A percentile compares a stretch with the other conserved stretches of the same genome.
Evolutionary conservation across 2,888 invertebrate genomes (phyloP).

Genomic region (Apodemia duryi): DNA sequence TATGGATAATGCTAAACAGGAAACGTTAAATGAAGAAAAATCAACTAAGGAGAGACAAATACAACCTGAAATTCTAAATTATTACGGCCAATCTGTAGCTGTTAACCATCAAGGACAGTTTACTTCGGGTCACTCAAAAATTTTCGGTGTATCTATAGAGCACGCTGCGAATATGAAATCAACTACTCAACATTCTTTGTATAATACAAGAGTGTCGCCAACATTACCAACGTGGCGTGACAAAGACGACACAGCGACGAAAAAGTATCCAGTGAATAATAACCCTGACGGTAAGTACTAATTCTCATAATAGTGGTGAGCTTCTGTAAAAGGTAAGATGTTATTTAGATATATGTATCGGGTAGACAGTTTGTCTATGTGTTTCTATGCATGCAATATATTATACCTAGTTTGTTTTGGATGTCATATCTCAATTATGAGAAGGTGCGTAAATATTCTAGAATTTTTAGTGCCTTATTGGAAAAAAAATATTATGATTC

Average conservation of each 20-base stretch:
- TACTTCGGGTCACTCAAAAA: conserved; percentile 82
- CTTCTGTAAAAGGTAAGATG: not conserved
- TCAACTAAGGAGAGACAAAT: conserved; percentile 18
- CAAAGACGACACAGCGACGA: conserved; percentile 60
- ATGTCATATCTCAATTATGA: no score
- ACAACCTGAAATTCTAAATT: conserved; percentile 45
- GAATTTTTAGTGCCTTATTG: no score
- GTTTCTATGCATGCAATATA: not conserved
- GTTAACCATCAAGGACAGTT: conserved; percentile 52
- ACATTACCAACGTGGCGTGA: conserved; percentile 79
- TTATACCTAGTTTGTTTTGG: no score
- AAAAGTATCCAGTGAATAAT: conserved; percentile 63
- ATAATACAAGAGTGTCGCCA: conserved; percentile 80
- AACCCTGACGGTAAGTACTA: conserved; percentile 63
- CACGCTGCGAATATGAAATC: conserved; percentile 76
- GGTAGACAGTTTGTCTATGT: not conserved
- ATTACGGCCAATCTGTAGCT: conserved; percentile 37
- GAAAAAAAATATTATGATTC: no score
- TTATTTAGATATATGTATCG: not conserved
- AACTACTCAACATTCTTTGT: conserved; percentile 70
- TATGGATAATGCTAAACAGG: conserved; percentile 18
- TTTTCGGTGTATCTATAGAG: conserved; percentile 81
- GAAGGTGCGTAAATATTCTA: no score
- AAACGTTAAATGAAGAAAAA: not conserved
- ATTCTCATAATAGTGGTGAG: not conserved